A percentile compares a stretch with the other conserved stretches of the same genome.
Conservation (phyloP, 1,140 invertebrate species). For the Drosophila ironensis region DNA sequence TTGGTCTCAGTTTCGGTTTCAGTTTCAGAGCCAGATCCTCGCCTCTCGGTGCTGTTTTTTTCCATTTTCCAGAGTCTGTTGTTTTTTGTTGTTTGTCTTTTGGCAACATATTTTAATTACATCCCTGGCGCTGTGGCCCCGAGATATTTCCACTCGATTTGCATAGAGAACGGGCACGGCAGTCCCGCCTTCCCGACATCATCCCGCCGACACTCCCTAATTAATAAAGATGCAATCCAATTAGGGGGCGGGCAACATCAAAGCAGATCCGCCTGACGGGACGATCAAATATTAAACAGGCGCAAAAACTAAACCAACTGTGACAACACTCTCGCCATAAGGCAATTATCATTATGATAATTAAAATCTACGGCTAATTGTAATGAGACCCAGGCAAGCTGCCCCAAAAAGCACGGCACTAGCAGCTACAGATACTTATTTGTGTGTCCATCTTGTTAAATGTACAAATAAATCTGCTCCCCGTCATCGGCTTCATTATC, state of each 20-base stretch:
- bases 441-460: constrained; percentile 18
- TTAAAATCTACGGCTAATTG: constrained; percentile 72
- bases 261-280: constrained; percentile 18
- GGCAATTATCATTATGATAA: constrained; percentile 67
- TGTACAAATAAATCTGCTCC: constrained; percentile 43
- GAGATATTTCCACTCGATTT: constrained; percentile 62
- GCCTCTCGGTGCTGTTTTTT: constrained; percentile 17
- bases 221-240: constrained; percentile 76
- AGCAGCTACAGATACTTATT: too few relatives aligned
- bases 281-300: constrained; percentile 32
- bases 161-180: constrained; percentile 26
- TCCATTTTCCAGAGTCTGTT: not conserved
- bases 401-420: too few relatives aligned
- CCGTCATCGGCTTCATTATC: not conserved
- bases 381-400: constrained; percentile 11
- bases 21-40: too few relatives aligned
- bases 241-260: constrained; percentile 56
- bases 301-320: constrained; percentile 61
- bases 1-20: not conserved
- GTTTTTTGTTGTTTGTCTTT: constrained; percentile 53
- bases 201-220: constrained; percentile 44
- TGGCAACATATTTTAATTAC: constrained; percentile 77
- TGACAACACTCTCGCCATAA: constrained; percentile 39
- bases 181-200: not conserved
- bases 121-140: constrained; percentile 40